Percentiles rank a stretch among this genome's conserved stretches.
phyloP scores from a whole-genome alignment of 2,888 invertebrate genomes.

The Lycocerus yunnanus region DNA sequence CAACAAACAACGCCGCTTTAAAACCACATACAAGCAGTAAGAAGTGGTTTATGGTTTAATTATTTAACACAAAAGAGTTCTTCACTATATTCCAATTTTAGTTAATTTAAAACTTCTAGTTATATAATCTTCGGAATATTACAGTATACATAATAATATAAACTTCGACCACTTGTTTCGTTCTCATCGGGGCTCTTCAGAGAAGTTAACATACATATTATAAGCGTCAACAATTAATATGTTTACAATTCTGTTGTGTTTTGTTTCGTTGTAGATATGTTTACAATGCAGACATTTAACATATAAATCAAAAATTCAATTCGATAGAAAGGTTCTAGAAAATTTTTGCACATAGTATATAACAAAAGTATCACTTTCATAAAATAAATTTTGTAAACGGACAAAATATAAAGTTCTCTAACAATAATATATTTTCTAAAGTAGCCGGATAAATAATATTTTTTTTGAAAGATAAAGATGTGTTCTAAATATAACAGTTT shows the following conservation, averaged over 20 bases:
- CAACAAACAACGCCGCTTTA: background rate
- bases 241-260: background rate
- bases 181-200: background rate
- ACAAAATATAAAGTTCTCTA: background rate
- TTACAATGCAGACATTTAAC: background rate
- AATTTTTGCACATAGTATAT: background rate
- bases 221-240: no score
- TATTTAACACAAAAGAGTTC: background rate
- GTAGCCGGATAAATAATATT: background rate
- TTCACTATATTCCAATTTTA: background rate
- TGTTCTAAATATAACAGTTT: background rate
- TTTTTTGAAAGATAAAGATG: background rate
- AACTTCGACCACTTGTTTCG: background rate
- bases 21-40: background rate
- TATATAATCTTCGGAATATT: background rate
- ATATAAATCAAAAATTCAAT: background rate
- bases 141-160: background rate
- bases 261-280: background rate
- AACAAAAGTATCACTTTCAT: background rate
- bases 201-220: background rate
- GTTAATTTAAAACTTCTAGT: background rate
- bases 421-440: background rate
- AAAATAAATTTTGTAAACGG: background rate
- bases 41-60: background rate
- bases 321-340: background rate